Evolutionary conservation across 2,113 vertebrate genomes (phyloP).

Genomic region (Scomber scombrus): DNA sequence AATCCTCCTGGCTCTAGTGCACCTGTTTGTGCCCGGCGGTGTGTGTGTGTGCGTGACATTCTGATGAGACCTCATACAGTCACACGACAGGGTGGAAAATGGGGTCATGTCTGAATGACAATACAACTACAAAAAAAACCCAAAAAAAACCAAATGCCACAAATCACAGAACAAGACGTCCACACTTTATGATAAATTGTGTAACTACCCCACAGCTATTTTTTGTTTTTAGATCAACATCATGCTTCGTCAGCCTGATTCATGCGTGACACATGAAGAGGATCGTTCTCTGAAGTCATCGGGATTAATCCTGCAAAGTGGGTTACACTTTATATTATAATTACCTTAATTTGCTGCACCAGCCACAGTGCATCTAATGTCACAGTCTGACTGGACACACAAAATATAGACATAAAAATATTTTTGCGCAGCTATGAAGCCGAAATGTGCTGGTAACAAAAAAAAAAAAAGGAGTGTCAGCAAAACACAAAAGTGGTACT

Average conservation of each 20-base stretch:
- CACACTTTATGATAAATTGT: slow-evolving; percentile 12
- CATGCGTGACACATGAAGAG: not conserved
- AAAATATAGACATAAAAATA: not conserved
- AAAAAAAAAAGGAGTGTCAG: too few species aligned
- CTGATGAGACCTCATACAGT: slow-evolving; percentile 6
- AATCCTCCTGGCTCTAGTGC: slow-evolving; percentile 48
- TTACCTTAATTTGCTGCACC: slow-evolving; percentile 3
- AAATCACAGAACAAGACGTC: not conserved
- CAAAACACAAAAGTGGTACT: too few species aligned
- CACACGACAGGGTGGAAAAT: not conserved
- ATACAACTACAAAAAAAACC: too few species aligned
- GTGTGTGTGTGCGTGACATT: not conserved
- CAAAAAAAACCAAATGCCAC: not conserved
- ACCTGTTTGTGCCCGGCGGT: slow-evolving; percentile 37
- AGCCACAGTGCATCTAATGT: not conserved
- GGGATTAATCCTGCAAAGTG: not conserved
- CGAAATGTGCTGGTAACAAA: not conserved
- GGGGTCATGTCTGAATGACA: not conserved
- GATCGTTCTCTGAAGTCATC: too few species aligned
- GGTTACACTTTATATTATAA: not conserved
- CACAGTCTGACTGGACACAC: not conserved
- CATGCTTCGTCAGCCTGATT: not conserved
- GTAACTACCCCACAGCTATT: not conserved
- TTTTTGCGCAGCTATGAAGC: not conserved
- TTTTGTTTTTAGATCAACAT: not conserved